phyloP scores from a whole-genome alignment of 1,140 invertebrate species.

The Fopius arisanus region DNA sequence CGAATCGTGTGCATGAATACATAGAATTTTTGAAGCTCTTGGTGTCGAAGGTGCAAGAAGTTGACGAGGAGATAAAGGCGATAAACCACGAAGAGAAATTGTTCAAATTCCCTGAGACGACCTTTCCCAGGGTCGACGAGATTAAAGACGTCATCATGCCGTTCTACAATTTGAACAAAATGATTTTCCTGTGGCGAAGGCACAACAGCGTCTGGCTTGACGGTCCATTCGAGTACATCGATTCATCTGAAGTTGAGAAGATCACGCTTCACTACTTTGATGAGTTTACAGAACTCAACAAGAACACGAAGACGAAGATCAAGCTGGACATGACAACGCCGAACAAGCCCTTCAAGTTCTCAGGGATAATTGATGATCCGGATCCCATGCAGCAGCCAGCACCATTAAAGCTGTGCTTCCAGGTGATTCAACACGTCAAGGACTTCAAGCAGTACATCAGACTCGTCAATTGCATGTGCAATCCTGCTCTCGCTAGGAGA shows the following conservation, averaged over 20 bases:
- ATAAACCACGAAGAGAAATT: slow-evolving; percentile 76
- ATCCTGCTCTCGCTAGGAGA: slow-evolving; percentile 71
- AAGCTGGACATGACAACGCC: slow-evolving; percentile 63
- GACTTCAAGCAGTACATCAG: slow-evolving; percentile 72
- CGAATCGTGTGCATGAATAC: slow-evolving; percentile 54
- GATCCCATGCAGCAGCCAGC: slow-evolving; percentile 68
- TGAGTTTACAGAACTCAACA: slow-evolving; percentile 68
- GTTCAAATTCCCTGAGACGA: slow-evolving; percentile 74
- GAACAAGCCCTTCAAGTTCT: slow-evolving; percentile 59
- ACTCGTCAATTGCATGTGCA: slow-evolving; percentile 73
- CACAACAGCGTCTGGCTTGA: slow-evolving; percentile 74
- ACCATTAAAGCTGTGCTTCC: slow-evolving; percentile 68
- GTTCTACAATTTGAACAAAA: slow-evolving; percentile 56
- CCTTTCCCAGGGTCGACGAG: slow-evolving; percentile 70
- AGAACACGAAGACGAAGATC: slow-evolving; percentile 69
- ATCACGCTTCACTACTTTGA: slow-evolving; percentile 62
- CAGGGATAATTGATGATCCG: slow-evolving; percentile 66
- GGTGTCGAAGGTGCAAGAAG: slow-evolving; percentile 65
- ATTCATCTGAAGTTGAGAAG: slow-evolving; percentile 64
- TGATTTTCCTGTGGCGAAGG: slow-evolving; percentile 71
- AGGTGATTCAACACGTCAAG: slow-evolving; percentile 66
- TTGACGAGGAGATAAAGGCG: slow-evolving; percentile 67
- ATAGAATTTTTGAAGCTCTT: slow-evolving; percentile 66
- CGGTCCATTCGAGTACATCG: slow-evolving; percentile 72
- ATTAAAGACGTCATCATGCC: slow-evolving; percentile 60